phyloP scores from a whole-genome alignment of 2,888 invertebrate species.

The Mellilla xanthometata region DNA sequence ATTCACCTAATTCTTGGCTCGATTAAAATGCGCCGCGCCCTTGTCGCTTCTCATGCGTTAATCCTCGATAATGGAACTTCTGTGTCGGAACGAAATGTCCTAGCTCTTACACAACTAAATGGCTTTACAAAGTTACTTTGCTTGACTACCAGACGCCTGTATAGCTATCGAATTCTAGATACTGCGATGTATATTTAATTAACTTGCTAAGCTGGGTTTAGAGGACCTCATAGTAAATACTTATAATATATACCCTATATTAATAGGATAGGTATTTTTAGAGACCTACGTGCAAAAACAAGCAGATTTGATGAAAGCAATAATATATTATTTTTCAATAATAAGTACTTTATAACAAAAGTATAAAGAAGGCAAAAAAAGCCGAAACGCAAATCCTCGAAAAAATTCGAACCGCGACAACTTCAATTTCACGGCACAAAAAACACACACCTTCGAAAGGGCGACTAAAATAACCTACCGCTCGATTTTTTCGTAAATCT shows the following conservation, averaged over 20 bases:
- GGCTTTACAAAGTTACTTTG: slow-evolving; percentile 1
- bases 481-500: slow-evolving; percentile 14
- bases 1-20: slow-evolving; percentile 21
- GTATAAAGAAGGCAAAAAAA: too few species aligned
- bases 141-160: too few species aligned
- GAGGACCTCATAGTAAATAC: too few species aligned
- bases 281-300: too few species aligned
- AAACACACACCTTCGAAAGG: slow-evolving; percentile 31
- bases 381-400: slow-evolving; percentile 34
- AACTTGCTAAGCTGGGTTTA: too few species aligned
- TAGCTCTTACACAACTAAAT: slow-evolving; percentile 17
- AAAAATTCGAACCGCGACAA: slow-evolving; percentile 33
- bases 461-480: slow-evolving; percentile 22
- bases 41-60: slow-evolving; percentile 38
- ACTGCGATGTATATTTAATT: too few species aligned
- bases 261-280: too few species aligned
- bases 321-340: too few species aligned
- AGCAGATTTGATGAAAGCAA: too few species aligned
- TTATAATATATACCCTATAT: too few species aligned
- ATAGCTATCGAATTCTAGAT: too few species aligned
- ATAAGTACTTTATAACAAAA: too few species aligned
- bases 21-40: slow-evolving; percentile 46
- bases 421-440: slow-evolving; percentile 45
- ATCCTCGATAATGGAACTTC: slow-evolving; percentile 50
- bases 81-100: slow-evolving; percentile 34